A percentile compares a stretch with the other conserved stretches of the same genome.
phyloP scores from a whole-genome alignment of 37 sponge, comb jelly and placozoan species.

The Eunapius fragilis region DNA sequence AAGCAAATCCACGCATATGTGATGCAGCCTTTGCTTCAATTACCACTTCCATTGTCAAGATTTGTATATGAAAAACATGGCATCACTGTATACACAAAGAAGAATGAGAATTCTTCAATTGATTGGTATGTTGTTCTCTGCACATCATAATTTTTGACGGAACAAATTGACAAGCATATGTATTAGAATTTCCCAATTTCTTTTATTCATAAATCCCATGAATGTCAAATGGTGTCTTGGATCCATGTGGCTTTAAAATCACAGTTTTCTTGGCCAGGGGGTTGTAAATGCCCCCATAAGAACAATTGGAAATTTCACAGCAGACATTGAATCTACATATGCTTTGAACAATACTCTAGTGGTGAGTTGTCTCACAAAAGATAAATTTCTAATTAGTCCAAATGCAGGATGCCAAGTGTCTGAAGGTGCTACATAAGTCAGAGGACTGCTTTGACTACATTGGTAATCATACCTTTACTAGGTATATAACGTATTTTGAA shows the following conservation, averaged over 20 bases:
- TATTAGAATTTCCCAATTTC: too few relatives aligned
- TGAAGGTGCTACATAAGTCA: conserved; percentile 4
- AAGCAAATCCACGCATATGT: neutral
- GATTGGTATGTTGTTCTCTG: conserved; percentile 10
- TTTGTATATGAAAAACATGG: conserved; percentile 63
- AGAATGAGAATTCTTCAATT: conserved; percentile 20
- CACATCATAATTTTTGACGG: too few relatives aligned
- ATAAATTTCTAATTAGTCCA: neutral
- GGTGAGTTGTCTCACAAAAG: neutral
- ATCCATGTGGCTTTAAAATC: neutral
- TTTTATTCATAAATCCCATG: too few relatives aligned
- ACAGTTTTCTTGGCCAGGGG: conserved; percentile 28
- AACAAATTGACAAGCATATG: too few relatives aligned
- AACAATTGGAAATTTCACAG: neutral
- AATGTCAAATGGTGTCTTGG: neutral
- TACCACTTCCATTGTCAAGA: neutral
- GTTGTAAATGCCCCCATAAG: conserved; percentile 21
- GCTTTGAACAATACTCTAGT: neutral
- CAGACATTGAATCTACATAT: neutral
- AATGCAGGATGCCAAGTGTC: neutral
- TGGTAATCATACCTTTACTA: neutral
- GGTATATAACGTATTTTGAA: too few relatives aligned
- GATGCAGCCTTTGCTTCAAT: neutral
- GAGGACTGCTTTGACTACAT: conserved; percentile 2
- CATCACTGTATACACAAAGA: conserved; percentile 59